Conservation (phyloP, 30 jellyfish, hydroid and myxozoan genomes). For the Morbakka virulenta region DNA sequence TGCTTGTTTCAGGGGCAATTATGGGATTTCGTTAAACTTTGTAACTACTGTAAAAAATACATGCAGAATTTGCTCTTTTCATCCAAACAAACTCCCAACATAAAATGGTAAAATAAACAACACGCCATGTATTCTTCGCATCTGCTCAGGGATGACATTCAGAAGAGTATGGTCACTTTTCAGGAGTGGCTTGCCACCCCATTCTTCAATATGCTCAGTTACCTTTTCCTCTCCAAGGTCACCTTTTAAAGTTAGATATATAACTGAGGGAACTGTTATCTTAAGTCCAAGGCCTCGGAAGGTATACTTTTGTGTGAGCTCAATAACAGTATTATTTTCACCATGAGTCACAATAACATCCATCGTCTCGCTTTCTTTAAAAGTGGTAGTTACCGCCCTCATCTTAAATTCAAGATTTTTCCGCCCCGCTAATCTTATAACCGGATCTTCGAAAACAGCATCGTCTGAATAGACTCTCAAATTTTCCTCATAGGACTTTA, state of each 20-base stretch:
- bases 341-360: neutral
- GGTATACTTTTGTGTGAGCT: neutral
- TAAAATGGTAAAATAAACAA: too few relatives aligned
- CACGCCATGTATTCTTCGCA: neutral
- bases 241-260: neutral
- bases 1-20: too few relatives aligned
- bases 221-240: neutral
- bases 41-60: too few relatives aligned
- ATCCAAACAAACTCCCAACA: too few relatives aligned
- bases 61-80: too few relatives aligned
- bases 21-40: too few relatives aligned
- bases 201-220: neutral
- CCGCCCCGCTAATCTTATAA: neutral
- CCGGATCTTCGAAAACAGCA: neutral
- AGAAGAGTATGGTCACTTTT: neutral
- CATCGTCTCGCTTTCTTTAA: neutral
- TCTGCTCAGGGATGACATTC: neutral
- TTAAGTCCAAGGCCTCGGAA: neutral
- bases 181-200: neutral
- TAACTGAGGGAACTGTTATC: neutral
- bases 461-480: neutral
- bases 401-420: neutral
- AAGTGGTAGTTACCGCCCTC: neutral
- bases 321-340: neutral
- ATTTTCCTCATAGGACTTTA: neutral